A percentile compares a stretch with the other conserved stretches of the same genome.
These are phyloP conservation scores for Laothoe populi DNA, from an alignment of 2,888 invertebrate species.

Conservation along the genomic window DNA sequence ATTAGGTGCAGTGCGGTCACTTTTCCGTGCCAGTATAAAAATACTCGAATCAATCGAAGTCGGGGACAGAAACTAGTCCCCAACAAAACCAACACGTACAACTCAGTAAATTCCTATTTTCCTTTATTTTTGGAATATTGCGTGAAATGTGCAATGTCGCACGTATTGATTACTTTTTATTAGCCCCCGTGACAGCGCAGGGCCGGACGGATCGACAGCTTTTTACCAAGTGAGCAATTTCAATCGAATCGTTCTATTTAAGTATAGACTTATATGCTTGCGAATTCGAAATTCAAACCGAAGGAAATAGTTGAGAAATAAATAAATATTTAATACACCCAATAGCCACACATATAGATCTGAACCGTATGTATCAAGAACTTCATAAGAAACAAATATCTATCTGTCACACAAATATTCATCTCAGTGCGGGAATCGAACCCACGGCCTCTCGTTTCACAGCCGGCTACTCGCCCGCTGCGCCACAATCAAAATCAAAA, in stretches of 20 bases:
- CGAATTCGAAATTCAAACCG: background rate
- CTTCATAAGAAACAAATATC: too few species aligned
- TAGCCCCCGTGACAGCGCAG: background rate
- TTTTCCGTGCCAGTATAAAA: background rate
- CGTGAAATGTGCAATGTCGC: constrained; percentile 16
- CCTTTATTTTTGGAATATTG: background rate
- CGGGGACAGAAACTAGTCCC: background rate
- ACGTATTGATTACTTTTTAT: constrained; percentile 3
- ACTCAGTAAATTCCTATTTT: background rate
- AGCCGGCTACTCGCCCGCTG: too few species aligned
- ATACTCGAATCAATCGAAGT: background rate
- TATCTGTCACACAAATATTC: too few species aligned
- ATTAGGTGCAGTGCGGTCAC: too few species aligned
- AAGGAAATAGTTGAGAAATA: background rate
- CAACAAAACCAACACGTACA: background rate
- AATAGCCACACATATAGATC: too few species aligned
- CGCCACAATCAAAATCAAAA: too few species aligned
- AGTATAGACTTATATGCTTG: background rate
- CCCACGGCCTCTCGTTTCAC: too few species aligned
- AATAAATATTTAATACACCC: too few species aligned
- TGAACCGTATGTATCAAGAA: too few species aligned
- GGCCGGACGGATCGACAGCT: constrained; percentile 6
- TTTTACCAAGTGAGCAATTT: background rate
- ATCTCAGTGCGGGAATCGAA: too few species aligned
- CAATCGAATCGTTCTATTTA: constrained; percentile 4